Base-by-base conservation (phyloP, 2,113 vertebrate species). In the Steatornis caripensis region DNA sequence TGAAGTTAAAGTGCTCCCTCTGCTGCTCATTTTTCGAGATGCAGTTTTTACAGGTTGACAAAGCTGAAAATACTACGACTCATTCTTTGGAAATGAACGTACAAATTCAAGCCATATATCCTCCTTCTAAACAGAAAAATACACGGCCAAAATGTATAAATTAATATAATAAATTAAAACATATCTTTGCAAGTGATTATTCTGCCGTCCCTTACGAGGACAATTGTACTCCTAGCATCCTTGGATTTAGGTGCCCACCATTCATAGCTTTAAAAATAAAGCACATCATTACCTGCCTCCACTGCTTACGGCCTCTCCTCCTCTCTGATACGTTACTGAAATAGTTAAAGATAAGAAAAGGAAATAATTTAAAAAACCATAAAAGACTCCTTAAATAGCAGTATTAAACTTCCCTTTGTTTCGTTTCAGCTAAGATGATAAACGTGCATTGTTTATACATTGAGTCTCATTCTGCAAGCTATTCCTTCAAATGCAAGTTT, bases 291-390 rank as follows among this genome's bases (percentile, higher is more conserved):
- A 99, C 99, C 99, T 99, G 97, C 99, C 99, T 96, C 99, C 99
- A 87, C 99, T 99, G 99, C 98, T 99, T 81, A 99, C 99, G 22
- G 99, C 99, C 95, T 99, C 99, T 62, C 99, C 99, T 91, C 99
- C 99, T 99, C 99, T 99, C 97, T 99, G 99, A 97, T 99, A 99
- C 7, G 99, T 99, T 97, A 99, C 99, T 99, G 97, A 80, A 98
- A 98, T 86, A 89, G 85, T 94, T 90, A 64, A 90, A 97, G 43
- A 92, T 41, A 90, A 89, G 92, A 85, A 82, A 94, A 78, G 19
- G 26, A 75, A 95, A 95, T 32, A 74, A 95, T 92, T 95, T 90
- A 83, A 95, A 92, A 96, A 62, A 26, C 72, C 72, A 93, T 41
- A n/a, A 19, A 84, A 68, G 32, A 74, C 37, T 84, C 48, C 72